Percentiles rank a stretch among this genome's conserved stretches.
Evolutionary conservation across 2,113 vertebrate species (phyloP).

Genomic region (Anoplopoma fimbria): DNA sequence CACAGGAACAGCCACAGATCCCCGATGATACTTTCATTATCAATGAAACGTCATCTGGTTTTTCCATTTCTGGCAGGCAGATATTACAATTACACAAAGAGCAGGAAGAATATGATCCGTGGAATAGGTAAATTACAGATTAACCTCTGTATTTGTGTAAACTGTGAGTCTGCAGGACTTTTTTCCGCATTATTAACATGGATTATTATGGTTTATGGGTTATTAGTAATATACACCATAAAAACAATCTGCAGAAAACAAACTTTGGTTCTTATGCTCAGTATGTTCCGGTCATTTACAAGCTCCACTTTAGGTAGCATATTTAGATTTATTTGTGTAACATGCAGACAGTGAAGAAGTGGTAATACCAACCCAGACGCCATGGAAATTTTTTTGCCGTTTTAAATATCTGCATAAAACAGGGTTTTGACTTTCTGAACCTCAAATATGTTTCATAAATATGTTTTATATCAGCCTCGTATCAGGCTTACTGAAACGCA

Average conservation of each 20-base stretch:
- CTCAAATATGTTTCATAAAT: neutral
- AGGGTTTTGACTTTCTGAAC: neutral
- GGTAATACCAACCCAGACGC: too few relatives aligned
- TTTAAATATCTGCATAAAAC: neutral
- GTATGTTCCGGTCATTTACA: neutral
- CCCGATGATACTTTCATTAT: slow-evolving; percentile 65
- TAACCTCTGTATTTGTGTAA: slow-evolving; percentile 18
- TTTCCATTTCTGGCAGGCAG: slow-evolving; percentile 53
- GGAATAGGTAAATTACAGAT: slow-evolving; percentile 25
- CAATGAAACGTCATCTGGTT: slow-evolving; percentile 59
- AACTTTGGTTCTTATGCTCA: neutral
- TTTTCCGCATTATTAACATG: neutral
- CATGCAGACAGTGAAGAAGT: neutral
- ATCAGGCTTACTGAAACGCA: neutral
- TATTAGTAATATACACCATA: slow-evolving; percentile 5
- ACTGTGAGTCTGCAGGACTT: slow-evolving; percentile 2
- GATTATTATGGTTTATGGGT: neutral
- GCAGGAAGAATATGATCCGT: slow-evolving; percentile 22
- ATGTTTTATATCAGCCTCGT: neutral
- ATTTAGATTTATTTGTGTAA: neutral
- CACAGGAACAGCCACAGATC: slow-evolving; percentile 49
- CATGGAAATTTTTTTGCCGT: neutral
- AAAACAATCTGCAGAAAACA: neutral
- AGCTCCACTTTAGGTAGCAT: neutral
- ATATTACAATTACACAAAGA: slow-evolving; percentile 21